Percentiles rank a stretch among this genome's conserved stretches.
phyloP scores from a whole-genome alignment of 2,888 invertebrate species.

The Crepidodera aurea region DNA sequence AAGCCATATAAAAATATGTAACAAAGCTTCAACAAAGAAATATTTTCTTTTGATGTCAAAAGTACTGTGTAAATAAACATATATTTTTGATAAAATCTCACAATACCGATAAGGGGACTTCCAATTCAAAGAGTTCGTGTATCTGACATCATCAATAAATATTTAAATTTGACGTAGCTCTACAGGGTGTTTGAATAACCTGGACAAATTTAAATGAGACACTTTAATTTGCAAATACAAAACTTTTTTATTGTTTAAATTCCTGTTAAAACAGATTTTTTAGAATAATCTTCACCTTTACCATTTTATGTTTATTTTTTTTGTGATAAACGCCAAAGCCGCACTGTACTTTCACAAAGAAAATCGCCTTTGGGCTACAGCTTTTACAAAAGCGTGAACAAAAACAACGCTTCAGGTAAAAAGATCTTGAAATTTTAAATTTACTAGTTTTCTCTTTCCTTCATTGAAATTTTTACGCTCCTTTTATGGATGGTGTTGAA shows the following conservation, averaged over 20 bases:
- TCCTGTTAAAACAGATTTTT: no score
- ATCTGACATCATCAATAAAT: slow-evolving; percentile 4
- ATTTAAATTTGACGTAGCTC: slow-evolving; percentile 1
- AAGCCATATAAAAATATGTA: background rate
- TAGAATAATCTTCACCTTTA: no score
- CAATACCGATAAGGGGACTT: background rate
- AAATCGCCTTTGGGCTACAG: background rate
- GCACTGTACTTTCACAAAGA: background rate
- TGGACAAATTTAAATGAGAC: background rate
- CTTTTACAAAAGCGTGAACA: slow-evolving; percentile 24
- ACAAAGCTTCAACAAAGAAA: slow-evolving; percentile 8
- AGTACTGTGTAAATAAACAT: background rate
- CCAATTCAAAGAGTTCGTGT: background rate
- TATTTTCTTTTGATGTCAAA: background rate
- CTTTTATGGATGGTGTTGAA: slow-evolving; percentile 12
- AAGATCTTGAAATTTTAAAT: slow-evolving; percentile 31
- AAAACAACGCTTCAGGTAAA: slow-evolving; percentile 22
- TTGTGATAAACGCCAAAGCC: no score
- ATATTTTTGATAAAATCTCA: slow-evolving; percentile 7
- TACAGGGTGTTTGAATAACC: background rate
- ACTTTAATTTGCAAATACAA: no score
- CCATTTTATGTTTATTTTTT: no score
- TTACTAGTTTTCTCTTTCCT: slow-evolving; percentile 26
- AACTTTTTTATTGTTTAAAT: no score
- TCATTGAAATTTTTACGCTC: slow-evolving; percentile 25